Base-by-base conservation (phyloP, 2,113 vertebrate genomes). In the Prunella fulvescens region DNA sequence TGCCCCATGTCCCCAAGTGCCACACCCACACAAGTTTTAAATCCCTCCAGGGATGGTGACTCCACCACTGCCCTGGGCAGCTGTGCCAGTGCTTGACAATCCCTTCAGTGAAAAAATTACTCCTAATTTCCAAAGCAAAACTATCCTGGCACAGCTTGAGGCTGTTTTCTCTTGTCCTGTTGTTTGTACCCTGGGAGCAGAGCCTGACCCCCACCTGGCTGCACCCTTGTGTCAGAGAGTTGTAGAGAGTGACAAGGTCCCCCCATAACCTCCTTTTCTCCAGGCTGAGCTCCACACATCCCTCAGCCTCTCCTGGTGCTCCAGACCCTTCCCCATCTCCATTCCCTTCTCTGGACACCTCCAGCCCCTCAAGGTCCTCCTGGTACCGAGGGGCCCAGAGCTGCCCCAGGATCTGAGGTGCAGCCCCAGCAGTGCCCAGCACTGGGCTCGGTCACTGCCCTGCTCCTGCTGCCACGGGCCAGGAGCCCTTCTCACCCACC, bases 321-420 rank as follows among this genome's bases (percentile, higher is more conserved):
- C 23, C 60, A 45, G 67, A 5, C 17, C 12, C 19, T 44, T 37
- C 10, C 15, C 7, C 44, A 81, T 19, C 26, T 50, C 53, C 0
- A 0, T 45, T 58, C 60, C 69, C 33, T 51, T n/a, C 24, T 16
- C 39, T 18, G 60, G 28, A n/a, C 44, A 17, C 0, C 3, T 66
- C 23, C 60, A 74, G 26, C 15, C 45, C 24, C 45, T 45, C 51
- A 5, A 2, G 10, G 23, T n/a, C n/a, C 22, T 31, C 31, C 13
- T 15, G 3, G 74, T 5, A 2, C 4, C 5, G 51, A 37, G 26
- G 10, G 10, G 28, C 22, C 37, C 44, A 19, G 15, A 28, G 9
- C 0, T 28, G 44, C 0, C 37, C 0, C 44, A 17, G 44, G 37
- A 2, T 19, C 3, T 4, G 3, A 37, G 35, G 22, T 4, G 44